Base-by-base conservation (phyloP, 2,797 vertebrate genomes). In the Tapera naevia region DNA sequence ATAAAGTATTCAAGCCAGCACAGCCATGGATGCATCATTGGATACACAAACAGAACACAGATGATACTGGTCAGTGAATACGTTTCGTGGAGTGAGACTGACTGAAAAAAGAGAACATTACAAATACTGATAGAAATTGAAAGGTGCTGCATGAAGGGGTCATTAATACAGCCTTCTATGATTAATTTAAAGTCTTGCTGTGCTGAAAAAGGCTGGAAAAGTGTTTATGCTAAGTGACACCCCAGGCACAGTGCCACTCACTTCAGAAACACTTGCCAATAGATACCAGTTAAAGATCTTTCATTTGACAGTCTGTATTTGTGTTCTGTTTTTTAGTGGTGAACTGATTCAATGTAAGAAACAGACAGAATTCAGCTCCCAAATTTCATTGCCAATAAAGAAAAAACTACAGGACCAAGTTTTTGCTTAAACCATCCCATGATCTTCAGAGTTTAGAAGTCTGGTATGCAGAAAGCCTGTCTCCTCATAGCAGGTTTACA, bases 221-320 rank as follows among this genome's bases (percentile, higher is more conserved):
- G 4, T 1, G 4, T 58, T 78, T 39, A 13, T 53, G 25, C n/a
- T 57, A 14, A 79, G 15, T n/a, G 48, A 64, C 41, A 76, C 10
- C 7, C 2, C 1, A 66, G 56, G 32, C 56, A 50, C 53, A 71
- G 53, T 0, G 0, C 7, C 16, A 48, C 45, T 78, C 9, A 16
- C 43, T 64, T 54, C 51, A 85, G 60, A 94, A 39, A 37, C 3
- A 4, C 8, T 18, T 75, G 24, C 32, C 50, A 73, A 39, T 2
- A 43, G 25, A 30, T 41, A 22, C 17, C 62, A 48, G 30, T 7
- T 35, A 35, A 85, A 89, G 28, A 70, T 32, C 11, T 69, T 35
- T 39, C 5, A 27, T 46, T 65, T 66, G 25, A 24, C 43, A 13
- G 25, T 3, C 11, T 22, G 8, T 17, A 8, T 82, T 93, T 56